phyloP scores from a whole-genome alignment of 1,140 invertebrate species.

The Choristoneura fumiferana region DNA sequence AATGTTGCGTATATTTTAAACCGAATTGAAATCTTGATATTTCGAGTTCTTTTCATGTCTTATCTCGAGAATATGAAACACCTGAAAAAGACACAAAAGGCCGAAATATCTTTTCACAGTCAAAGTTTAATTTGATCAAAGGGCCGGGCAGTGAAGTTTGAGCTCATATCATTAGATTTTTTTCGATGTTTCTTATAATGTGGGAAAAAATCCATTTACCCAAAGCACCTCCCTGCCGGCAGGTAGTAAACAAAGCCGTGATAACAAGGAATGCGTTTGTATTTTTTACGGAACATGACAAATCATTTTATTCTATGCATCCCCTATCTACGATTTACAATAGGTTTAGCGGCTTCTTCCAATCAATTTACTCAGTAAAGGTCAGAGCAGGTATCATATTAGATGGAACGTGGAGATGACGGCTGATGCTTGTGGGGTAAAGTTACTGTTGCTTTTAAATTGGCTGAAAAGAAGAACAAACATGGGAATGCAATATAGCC shows the following conservation, averaged over 20 bases:
- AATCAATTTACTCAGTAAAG: constrained; percentile 47
- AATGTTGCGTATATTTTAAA: too few species aligned
- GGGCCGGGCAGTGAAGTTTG: neutral
- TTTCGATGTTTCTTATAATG: constrained; percentile 8
- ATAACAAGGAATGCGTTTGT: constrained; percentile 18
- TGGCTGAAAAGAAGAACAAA: constrained; percentile 1
- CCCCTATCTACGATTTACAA: constrained; percentile 30
- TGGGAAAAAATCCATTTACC: constrained; percentile 18
- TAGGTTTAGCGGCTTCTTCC: constrained; percentile 40
- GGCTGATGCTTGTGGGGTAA: neutral
- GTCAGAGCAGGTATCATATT: constrained; percentile 31
- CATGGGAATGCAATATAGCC: too few species aligned
- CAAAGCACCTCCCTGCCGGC: constrained; percentile 2
- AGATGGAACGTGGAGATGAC: neutral
- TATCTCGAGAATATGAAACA: too few species aligned
- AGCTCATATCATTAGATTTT: constrained; percentile 17
- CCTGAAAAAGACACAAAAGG: too few species aligned
- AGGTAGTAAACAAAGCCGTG: constrained; percentile 17
- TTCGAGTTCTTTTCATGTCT: too few species aligned
- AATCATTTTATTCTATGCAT: constrained; percentile 24
- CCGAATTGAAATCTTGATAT: too few species aligned
- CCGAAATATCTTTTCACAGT: too few species aligned
- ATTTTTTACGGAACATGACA: constrained; percentile 20
- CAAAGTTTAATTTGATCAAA: too few species aligned
- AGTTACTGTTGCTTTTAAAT: neutral